These are phyloP conservation scores for Papilio elwesi DNA, from an alignment of 2,888 invertebrate genomes.

Conservation along the genomic window DNA sequence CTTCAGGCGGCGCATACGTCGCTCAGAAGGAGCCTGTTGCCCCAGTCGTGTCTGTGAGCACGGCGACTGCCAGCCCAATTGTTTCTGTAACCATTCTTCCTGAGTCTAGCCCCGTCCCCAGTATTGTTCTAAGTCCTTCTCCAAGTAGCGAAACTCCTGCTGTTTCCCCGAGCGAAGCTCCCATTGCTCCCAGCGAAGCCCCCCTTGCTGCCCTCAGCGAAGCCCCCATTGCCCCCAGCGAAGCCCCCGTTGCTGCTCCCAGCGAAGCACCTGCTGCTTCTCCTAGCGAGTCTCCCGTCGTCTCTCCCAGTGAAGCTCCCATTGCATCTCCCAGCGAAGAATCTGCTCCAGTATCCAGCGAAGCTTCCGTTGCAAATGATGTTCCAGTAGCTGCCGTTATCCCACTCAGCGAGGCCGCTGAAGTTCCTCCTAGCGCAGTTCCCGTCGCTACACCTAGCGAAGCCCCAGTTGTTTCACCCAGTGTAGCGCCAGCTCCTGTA, in stretches of 20 bases:
- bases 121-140: slow-evolving; percentile 4
- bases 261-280: background rate
- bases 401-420: slow-evolving; percentile 7
- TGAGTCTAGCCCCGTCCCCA: slow-evolving; percentile 27
- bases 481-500: slow-evolving; percentile 28
- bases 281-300: slow-evolving; percentile 32
- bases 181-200: slow-evolving; percentile 22
- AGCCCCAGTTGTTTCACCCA: slow-evolving; percentile 2
- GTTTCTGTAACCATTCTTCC: slow-evolving; percentile 35
- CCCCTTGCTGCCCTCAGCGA: slow-evolving; percentile 28
- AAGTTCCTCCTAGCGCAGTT: slow-evolving; percentile 8
- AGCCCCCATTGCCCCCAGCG: slow-evolving; percentile 7
- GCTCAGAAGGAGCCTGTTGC: slow-evolving; percentile 41
- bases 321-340: slow-evolving; percentile 20
- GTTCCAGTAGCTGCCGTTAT: slow-evolving; percentile 9
- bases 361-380: slow-evolving; percentile 13
- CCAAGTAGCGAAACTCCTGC: background rate
- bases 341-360: background rate
- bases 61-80: slow-evolving; percentile 30
- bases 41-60: slow-evolving; percentile 27
- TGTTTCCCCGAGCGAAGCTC: background rate
- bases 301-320: slow-evolving; percentile 33
- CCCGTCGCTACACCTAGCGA: slow-evolving; percentile 1
- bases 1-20: slow-evolving; percentile 50
- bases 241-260: slow-evolving; percentile 32